Percentiles rank a stretch among this genome's conserved stretches.
These are phyloP conservation scores for Parnassius smintheus DNA, from an alignment of 2,888 invertebrate species.

Conservation along the genomic window DNA sequence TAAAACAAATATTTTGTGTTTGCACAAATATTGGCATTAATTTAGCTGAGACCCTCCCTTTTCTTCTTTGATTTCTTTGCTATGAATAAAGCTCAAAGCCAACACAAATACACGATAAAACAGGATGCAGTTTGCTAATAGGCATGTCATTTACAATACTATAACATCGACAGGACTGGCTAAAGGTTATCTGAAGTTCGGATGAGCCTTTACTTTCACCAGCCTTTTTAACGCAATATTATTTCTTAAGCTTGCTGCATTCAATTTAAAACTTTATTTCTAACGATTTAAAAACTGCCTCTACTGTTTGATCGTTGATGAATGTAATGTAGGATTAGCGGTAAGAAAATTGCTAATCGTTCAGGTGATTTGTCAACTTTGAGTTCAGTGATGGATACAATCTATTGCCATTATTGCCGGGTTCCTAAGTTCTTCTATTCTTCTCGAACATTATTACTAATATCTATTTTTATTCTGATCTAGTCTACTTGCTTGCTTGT, in stretches of 20 bases:
- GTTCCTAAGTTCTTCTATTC: no score
- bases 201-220: conserved; percentile 73
- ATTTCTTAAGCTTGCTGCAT: background rate
- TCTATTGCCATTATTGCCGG: no score
- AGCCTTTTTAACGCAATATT: conserved; percentile 37
- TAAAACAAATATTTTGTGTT: no score
- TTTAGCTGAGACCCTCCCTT: no score
- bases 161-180: conserved; percentile 60
- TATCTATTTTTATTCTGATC: no score
- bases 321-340: background rate
- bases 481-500: no score
- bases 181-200: conserved; percentile 68
- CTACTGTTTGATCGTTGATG: conserved; percentile 15
- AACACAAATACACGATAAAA: background rate
- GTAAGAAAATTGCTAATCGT: no score
- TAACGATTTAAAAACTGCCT: conserved; percentile 13
- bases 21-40: no score
- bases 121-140: conserved; percentile 43
- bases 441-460: no score
- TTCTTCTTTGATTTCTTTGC: no score
- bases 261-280: conserved; percentile 32
- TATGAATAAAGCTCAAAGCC: background rate
- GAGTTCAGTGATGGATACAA: no score
- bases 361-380: no score
- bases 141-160: conserved; percentile 65